These are phyloP conservation scores for Conomelus anceps DNA, from an alignment of 2,888 invertebrate genomes.

Conservation along the genomic window DNA sequence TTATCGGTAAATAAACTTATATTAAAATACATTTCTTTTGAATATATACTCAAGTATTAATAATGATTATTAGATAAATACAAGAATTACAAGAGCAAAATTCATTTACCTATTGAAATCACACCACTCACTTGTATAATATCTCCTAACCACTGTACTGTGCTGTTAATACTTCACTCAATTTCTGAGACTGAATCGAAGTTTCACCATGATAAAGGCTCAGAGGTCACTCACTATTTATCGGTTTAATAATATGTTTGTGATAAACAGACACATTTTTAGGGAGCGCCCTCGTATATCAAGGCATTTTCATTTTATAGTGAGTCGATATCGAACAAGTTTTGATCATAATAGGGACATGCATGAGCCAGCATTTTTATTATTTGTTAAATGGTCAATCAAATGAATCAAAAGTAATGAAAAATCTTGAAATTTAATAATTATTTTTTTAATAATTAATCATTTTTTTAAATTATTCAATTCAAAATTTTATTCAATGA, in stretches of 20 bases:
- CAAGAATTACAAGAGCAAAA: neutral
- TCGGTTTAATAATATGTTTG: neutral
- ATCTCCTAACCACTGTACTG: neutral
- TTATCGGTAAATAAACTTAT: too few species aligned
- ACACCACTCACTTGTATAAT: neutral
- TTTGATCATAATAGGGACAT: too few species aligned
- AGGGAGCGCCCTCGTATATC: neutral
- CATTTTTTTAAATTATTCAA: too few species aligned
- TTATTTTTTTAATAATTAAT: too few species aligned
- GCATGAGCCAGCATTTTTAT: too few species aligned
- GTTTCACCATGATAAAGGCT: neutral
- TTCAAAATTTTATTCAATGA: too few species aligned
- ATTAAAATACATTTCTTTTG: too few species aligned
- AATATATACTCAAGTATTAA: too few species aligned
- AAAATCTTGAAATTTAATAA: too few species aligned
- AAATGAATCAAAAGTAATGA: too few species aligned
- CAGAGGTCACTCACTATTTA: neutral
- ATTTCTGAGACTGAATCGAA: neutral
- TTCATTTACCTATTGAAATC: neutral
- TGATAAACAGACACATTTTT: neutral
- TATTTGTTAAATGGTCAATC: too few species aligned
- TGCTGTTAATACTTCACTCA: neutral
- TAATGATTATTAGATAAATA: neutral
- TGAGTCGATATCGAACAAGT: neutral
- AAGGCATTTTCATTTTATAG: neutral